Evolutionary conservation across 2,888 invertebrate species (phyloP).

Genomic region (Alitta virens): DNA sequence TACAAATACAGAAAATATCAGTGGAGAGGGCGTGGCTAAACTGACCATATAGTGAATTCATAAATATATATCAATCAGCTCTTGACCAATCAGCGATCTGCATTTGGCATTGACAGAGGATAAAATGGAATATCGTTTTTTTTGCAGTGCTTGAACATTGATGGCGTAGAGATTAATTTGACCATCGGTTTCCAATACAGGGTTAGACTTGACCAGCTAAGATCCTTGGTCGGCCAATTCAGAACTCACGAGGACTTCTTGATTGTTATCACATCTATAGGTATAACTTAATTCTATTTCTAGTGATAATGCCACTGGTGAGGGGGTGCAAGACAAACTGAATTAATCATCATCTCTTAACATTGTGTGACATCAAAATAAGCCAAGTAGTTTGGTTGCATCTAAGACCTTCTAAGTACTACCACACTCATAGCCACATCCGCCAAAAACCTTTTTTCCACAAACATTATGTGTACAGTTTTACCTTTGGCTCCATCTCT

Average conservation of each 20-base stretch:
- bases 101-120: too few species aligned
- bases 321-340: neutral
- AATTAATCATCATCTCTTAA: neutral
- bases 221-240: slow-evolving; percentile 41
- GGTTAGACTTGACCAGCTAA: slow-evolving; percentile 34
- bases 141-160: slow-evolving; percentile 49
- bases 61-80: too few species aligned
- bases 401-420: neutral
- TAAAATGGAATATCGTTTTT: too few species aligned
- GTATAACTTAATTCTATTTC: slow-evolving; percentile 27
- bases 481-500: too few species aligned
- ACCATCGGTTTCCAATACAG: slow-evolving; percentile 50
- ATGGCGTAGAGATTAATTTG: slow-evolving; percentile 46
- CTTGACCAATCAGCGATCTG: too few species aligned
- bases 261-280: slow-evolving; percentile 39
- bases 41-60: too few species aligned
- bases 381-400: too few species aligned
- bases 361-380: too few species aligned
- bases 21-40: too few species aligned
- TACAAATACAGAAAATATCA: too few species aligned
- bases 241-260: slow-evolving; percentile 45
- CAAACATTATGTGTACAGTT: neutral
- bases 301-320: neutral
- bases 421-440: too few species aligned
- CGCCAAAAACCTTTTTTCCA: too few species aligned